A percentile compares a stretch with the other conserved stretches of the same genome.
These are phyloP conservation scores for Tetragnatha versicolor DNA, from an alignment of 1,140 invertebrate genomes.

Conservation along the genomic window DNA sequence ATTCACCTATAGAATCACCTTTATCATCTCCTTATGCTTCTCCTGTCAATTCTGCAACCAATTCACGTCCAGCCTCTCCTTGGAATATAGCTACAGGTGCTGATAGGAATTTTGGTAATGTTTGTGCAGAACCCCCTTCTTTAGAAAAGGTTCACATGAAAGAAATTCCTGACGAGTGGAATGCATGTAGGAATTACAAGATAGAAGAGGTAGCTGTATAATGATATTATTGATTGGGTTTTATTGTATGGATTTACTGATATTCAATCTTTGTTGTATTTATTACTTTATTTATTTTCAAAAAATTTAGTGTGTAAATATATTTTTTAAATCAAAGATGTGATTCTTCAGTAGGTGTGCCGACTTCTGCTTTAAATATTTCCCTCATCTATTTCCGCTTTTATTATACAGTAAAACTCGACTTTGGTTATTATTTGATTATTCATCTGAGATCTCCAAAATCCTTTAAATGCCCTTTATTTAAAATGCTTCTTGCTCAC, in stretches of 20 bases:
- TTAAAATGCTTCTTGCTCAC: too few species aligned
- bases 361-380: too few species aligned
- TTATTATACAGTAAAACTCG: too few species aligned
- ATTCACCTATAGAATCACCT: slow-evolving; percentile 54
- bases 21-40: slow-evolving; percentile 55
- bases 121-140: background rate
- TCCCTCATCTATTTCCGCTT: too few species aligned
- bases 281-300: background rate
- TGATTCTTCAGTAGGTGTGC: too few species aligned
- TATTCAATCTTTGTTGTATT: background rate
- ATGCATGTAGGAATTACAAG: slow-evolving; percentile 54
- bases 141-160: slow-evolving; percentile 52
- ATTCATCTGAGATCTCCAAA: too few species aligned
- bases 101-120: background rate
- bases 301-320: background rate
- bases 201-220: slow-evolving; percentile 57
- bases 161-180: slow-evolving; percentile 57
- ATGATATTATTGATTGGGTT: too few species aligned
- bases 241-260: too few species aligned
- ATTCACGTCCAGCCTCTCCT: slow-evolving; percentile 46
- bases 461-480: too few species aligned
- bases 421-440: too few species aligned
- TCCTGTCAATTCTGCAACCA: slow-evolving; percentile 53
- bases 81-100: slow-evolving; percentile 37
- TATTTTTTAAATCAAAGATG: background rate